A percentile compares a stretch with the other conserved stretches of the same genome.
These are phyloP conservation scores for Muntiacus muntjak DNA, from an alignment of 2,113 vertebrate genomes.

Conservation along the genomic window DNA sequence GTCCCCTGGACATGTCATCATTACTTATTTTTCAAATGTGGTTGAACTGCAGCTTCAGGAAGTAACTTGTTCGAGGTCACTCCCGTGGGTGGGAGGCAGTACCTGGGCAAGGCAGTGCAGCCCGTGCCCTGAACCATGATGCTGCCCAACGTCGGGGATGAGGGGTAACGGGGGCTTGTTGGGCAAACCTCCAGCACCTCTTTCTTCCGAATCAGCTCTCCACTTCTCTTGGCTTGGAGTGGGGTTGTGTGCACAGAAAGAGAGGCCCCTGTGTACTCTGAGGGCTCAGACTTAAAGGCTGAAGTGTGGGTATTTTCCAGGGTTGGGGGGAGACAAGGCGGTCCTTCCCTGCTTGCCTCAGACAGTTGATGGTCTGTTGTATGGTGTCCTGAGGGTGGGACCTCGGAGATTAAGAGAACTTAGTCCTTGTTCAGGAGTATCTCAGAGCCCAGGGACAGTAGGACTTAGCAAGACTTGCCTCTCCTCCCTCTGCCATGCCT, in stretches of 20 bases:
- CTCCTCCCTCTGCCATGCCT: too few species aligned
- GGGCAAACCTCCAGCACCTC: background rate
- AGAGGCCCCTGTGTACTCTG: background rate
- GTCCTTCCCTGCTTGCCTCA: background rate
- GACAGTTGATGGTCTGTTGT: too few species aligned
- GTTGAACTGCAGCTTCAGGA: background rate
- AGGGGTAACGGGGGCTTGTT: background rate
- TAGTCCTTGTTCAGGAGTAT: background rate
- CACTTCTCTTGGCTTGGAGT: background rate
- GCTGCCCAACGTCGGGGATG: accelerated
- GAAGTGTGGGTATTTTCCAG: background rate
- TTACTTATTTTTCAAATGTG: background rate
- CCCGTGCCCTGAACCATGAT: accelerated
- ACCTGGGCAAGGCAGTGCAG: background rate
- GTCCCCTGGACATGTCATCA: background rate
- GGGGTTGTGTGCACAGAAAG: background rate
- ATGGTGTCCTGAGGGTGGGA: background rate
- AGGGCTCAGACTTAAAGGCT: background rate
- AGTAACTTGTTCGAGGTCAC: background rate
- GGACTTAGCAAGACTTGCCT: background rate
- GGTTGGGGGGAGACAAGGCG: background rate
- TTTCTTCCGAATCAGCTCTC: background rate
- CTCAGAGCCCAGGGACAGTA: background rate
- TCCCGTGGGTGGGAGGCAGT: background rate
- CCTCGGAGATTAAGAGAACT: background rate